phyloP scores from a whole-genome alignment of 2,888 invertebrate genomes.

The Nomada ferruginata region DNA sequence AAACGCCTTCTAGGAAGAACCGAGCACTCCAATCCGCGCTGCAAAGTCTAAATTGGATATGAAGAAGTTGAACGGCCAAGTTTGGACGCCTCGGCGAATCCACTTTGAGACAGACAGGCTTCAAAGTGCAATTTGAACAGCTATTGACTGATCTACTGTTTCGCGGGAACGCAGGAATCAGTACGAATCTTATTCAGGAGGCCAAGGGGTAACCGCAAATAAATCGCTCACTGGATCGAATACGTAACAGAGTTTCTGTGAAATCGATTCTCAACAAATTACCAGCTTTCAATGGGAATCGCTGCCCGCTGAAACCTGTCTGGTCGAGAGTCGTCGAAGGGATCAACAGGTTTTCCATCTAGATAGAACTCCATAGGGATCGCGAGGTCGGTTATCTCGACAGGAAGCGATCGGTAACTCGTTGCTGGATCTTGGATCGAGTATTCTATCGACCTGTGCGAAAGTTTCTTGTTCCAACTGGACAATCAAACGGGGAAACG shows the following conservation, averaged over 20 bases:
- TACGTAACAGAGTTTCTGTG: conserved; percentile 4
- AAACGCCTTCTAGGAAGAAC: conserved; percentile 15
- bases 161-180: conserved; percentile 10
- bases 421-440: conserved; percentile 7
- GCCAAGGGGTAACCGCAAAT: conserved; percentile 10
- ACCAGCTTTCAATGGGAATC: conserved; percentile 8
- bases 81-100: conserved; percentile 35
- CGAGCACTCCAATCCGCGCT: neutral
- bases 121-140: conserved; percentile 40
- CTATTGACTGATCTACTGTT: conserved; percentile 36
- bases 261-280: conserved; percentile 36
- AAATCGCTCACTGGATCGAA: conserved; percentile 11
- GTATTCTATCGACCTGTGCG: conserved; percentile 12
- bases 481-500: neutral
- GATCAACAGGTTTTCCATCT: conserved; percentile 59
- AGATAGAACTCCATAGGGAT: neutral
- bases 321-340: conserved; percentile 28
- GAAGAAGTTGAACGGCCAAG: conserved; percentile 38
- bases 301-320: neutral
- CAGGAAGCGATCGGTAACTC: conserved; percentile 3
- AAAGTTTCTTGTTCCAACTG: conserved; percentile 9
- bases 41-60: conserved; percentile 39
- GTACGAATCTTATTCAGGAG: conserved; percentile 21
- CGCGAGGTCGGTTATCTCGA: conserved; percentile 22
- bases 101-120: conserved; percentile 11